Percentiles rank a stretch among this genome's conserved stretches.
Evolutionary conservation across 2,113 vertebrate genomes (phyloP).

Genomic region (Gasterosteus nipponicus): DNA sequence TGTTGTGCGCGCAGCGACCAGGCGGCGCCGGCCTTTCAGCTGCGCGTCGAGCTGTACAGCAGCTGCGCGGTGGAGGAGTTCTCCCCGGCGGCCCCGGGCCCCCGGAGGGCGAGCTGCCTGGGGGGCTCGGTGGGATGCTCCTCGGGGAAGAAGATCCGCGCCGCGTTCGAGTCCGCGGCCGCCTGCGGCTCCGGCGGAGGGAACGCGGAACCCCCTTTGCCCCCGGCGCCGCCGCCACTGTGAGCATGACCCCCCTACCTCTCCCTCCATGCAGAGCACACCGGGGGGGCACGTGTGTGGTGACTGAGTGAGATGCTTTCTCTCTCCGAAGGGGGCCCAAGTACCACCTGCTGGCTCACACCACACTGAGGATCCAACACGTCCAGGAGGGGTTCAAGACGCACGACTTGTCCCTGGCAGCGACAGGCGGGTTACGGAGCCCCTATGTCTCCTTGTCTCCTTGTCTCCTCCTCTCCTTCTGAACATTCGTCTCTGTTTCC

Average conservation of each 20-base stretch:
- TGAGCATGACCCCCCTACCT: constrained; percentile 31
- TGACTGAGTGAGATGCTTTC: neutral
- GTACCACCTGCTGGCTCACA: constrained; percentile 87
- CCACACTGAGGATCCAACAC: constrained; percentile 80
- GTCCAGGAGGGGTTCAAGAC: constrained; percentile 88
- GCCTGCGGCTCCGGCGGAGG: constrained; percentile 50
- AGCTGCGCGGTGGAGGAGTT: constrained; percentile 81
- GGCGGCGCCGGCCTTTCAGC: constrained; percentile 83
- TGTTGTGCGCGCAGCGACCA: constrained; percentile 62
- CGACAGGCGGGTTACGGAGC: constrained; percentile 76
- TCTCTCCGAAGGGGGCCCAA: constrained; percentile 82
- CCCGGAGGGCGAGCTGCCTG: constrained; percentile 79
- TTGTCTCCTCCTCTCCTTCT: neutral
- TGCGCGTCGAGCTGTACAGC: constrained; percentile 87
- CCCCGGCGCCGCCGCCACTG: constrained; percentile 34
- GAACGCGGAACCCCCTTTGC: constrained; percentile 21
- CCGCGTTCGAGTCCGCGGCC: constrained; percentile 79
- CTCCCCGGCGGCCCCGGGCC: constrained; percentile 58
- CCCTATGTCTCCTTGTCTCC: neutral
- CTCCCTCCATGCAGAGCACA: neutral
- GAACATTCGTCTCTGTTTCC: neutral
- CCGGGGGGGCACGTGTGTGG: neutral
- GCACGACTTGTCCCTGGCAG: constrained; percentile 83
- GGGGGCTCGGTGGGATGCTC: constrained; percentile 86
- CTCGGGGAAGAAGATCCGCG: constrained; percentile 82